A percentile compares a stretch with the other conserved stretches of the same genome.
Conservation (phyloP, 2,888 invertebrate species). For the Empis livida region DNA sequence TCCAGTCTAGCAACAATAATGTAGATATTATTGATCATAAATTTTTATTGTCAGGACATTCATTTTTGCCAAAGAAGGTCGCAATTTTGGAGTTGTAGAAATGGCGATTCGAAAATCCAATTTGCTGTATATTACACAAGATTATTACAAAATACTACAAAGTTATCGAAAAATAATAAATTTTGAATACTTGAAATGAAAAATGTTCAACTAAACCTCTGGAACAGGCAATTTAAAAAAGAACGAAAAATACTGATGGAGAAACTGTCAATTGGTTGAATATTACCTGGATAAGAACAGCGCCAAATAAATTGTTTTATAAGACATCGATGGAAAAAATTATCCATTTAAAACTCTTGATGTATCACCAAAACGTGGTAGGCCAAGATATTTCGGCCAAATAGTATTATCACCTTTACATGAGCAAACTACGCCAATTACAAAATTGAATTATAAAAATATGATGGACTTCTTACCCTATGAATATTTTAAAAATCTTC, state of each 20-base stretch:
- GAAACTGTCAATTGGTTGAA: constrained; percentile 7
- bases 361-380: background rate
- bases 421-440: constrained; percentile 6
- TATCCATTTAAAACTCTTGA: background rate
- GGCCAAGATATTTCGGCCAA: constrained; percentile 4
- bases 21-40: constrained; percentile 10
- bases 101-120: constrained; percentile 11
- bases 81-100: constrained; percentile 14
- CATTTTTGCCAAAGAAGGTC: constrained; percentile 15
- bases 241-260: constrained; percentile 6
- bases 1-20: constrained; percentile 8
- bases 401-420: constrained; percentile 8
- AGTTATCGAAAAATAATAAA: constrained; percentile 9
- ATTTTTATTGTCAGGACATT: constrained; percentile 16
- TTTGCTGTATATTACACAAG: constrained; percentile 10
- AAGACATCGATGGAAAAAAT: constrained; percentile 1
- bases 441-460: constrained; percentile 9
- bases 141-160: constrained; percentile 11
- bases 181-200: constrained; percentile 8
- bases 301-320: constrained; percentile 4
- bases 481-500: constrained; percentile 9
- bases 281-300: constrained; percentile 3
- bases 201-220: constrained; percentile 6
- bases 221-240: constrained; percentile 5
- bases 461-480: constrained; percentile 9